Evolutionary conservation across 1,140 invertebrate species (phyloP).

Genomic region (Tetramorium simillimum): DNA sequence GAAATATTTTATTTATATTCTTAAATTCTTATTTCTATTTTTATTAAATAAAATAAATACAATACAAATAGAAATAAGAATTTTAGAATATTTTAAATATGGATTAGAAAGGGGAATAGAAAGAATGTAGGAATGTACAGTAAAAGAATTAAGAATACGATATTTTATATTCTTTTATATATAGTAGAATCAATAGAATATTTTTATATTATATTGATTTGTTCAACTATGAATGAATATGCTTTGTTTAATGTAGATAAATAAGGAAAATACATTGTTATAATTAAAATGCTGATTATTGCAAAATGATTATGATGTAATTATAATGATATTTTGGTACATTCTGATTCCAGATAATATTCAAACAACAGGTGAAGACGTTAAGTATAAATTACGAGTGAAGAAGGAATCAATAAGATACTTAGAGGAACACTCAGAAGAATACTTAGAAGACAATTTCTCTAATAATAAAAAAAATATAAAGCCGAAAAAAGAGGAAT

Average conservation of each 20-base stretch:
- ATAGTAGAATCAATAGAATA: too few relatives aligned
- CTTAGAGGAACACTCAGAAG: too few relatives aligned
- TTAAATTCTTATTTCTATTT: neutral
- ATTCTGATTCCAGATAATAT: constrained; percentile 26
- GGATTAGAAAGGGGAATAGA: neutral
- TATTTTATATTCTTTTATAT: too few relatives aligned
- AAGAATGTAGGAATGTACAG: neutral
- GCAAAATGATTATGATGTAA: neutral
- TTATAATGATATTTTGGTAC: neutral
- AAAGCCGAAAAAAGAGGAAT: too few relatives aligned
- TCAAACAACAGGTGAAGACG: neutral
- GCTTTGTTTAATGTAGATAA: neutral
- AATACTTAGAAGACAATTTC: too few relatives aligned
- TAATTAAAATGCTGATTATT: neutral
- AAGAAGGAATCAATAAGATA: too few relatives aligned
- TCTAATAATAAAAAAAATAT: too few relatives aligned
- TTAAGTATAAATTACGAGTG: neutral
- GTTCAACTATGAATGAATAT: neutral
- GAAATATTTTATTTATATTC: neutral
- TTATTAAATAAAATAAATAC: too few relatives aligned
- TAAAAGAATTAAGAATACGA: neutral
- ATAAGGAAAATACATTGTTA: too few relatives aligned
- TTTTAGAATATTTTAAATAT: neutral
- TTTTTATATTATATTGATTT: neutral
- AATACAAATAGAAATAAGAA: too few relatives aligned